A percentile compares a stretch with the other conserved stretches of the same genome.
These are phyloP conservation scores for Cantharis rufa DNA, from an alignment of 2,888 invertebrate species.

Conservation along the genomic window DNA sequence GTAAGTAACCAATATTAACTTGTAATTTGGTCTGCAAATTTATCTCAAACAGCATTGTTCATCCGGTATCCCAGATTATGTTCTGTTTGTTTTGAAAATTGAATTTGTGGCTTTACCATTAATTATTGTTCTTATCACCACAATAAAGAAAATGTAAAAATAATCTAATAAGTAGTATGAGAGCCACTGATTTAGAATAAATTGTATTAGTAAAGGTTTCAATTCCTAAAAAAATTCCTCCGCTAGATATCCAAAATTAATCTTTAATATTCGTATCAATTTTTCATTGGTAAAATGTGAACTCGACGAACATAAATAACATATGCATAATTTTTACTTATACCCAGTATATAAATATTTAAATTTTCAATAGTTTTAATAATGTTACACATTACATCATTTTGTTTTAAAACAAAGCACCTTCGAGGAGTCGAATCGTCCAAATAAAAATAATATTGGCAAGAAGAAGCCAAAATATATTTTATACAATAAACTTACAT, in stretches of 20 bases:
- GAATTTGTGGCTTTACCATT: no score
- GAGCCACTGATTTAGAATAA: neutral
- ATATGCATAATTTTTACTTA: slow-evolving; percentile 2
- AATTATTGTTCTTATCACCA: no score
- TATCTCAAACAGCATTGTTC: no score
- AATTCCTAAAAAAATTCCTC: neutral
- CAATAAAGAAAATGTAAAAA: no score
- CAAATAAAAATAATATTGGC: neutral
- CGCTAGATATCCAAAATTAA: neutral
- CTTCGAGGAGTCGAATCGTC: neutral
- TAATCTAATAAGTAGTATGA: neutral
- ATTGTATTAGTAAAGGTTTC: neutral
- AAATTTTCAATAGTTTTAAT: neutral
- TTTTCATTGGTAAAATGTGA: neutral
- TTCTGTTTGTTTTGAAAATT: no score
- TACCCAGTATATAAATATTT: neutral
- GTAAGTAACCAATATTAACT: no score
- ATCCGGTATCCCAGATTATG: no score
- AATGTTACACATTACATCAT: neutral
- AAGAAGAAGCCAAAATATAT: neutral
- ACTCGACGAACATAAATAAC: neutral
- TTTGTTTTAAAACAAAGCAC: slow-evolving; percentile 1
- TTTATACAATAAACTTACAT: neutral
- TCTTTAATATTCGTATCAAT: neutral
- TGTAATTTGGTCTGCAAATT: no score